Evolutionary conservation across 2,797 vertebrate genomes (phyloP).

Genomic region (Paratrypauchen microcephalus): DNA sequence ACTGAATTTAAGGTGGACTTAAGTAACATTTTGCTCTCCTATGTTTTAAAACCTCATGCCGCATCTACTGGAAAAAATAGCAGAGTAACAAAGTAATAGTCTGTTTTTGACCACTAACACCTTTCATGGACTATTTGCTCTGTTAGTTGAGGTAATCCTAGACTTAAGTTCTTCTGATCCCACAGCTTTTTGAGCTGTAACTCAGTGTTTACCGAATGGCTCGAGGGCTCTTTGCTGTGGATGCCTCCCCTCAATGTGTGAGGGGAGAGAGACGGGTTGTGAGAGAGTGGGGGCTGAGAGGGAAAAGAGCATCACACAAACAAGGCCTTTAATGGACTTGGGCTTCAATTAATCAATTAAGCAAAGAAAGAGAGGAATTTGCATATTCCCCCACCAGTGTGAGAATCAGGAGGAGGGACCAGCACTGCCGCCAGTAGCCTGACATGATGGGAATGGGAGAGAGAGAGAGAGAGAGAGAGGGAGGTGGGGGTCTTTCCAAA

Average conservation of each 20-base stretch:
- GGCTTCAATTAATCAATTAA: slow-evolving; percentile 85
- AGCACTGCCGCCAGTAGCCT: slow-evolving; percentile 72
- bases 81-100: too few relatives aligned
- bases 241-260: slow-evolving; percentile 33
- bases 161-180: not conserved
- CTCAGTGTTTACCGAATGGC: slow-evolving; percentile 16
- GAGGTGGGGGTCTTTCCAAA: slow-evolving; percentile 67
- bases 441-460: slow-evolving; percentile 73
- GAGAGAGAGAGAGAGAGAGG: not conserved
- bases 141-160: not conserved
- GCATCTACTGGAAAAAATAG: not conserved
- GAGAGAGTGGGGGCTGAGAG: slow-evolving; percentile 22
- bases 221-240: slow-evolving; percentile 34
- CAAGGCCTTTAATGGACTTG: slow-evolving; percentile 72
- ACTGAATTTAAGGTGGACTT: slow-evolving; percentile 2
- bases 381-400: slow-evolving; percentile 68
- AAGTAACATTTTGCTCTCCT: not conserved
- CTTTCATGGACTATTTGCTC: not conserved
- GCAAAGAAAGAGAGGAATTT: slow-evolving; percentile 79
- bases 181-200: slow-evolving; percentile 23
- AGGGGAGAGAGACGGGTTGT: slow-evolving; percentile 59
- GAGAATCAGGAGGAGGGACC: slow-evolving; percentile 37
- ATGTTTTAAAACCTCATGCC: not conserved
- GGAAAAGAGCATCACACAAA: slow-evolving; percentile 61
- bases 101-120: not conserved